phyloP scores from a whole-genome alignment of 2,797 vertebrate genomes.

The Gambusia yucatana region DNA sequence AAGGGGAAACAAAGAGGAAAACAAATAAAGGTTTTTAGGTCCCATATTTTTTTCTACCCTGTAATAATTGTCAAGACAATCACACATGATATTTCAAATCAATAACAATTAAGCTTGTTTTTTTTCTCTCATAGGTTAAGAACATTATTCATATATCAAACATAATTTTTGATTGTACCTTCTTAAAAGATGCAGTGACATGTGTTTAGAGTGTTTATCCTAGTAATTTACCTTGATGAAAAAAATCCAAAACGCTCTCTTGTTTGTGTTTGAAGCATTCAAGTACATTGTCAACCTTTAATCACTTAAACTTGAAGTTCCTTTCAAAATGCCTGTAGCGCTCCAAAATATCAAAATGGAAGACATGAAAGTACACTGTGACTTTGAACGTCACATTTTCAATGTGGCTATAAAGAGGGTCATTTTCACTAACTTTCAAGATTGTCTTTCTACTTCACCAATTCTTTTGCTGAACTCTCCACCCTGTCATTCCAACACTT shows the following conservation, averaged over 20 bases:
- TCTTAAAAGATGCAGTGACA: background rate
- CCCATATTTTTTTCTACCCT: background rate
- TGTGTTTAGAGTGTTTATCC: background rate
- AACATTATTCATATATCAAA: background rate
- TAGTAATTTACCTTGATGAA: background rate
- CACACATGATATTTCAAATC: background rate
- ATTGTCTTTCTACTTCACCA: constrained; percentile 47
- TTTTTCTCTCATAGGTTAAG: background rate
- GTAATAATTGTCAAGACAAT: background rate
- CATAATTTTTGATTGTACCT: background rate
- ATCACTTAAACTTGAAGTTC: background rate
- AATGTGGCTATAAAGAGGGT: constrained; percentile 37
- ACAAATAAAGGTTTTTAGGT: background rate
- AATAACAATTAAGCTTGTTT: background rate
- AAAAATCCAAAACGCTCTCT: background rate
- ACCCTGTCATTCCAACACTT: constrained; percentile 69
- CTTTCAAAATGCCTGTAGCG: constrained; percentile 11
- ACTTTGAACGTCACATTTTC: constrained; percentile 49
- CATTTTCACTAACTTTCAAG: constrained; percentile 62
- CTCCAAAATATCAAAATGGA: constrained; percentile 21
- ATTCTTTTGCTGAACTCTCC: constrained; percentile 46
- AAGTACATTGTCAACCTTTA: background rate
- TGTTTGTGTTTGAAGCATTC: background rate
- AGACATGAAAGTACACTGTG: constrained; percentile 23
- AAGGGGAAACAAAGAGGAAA: background rate